phyloP scores from a whole-genome alignment of 1,140 invertebrate species.

The Copidosoma floridanum region DNA sequence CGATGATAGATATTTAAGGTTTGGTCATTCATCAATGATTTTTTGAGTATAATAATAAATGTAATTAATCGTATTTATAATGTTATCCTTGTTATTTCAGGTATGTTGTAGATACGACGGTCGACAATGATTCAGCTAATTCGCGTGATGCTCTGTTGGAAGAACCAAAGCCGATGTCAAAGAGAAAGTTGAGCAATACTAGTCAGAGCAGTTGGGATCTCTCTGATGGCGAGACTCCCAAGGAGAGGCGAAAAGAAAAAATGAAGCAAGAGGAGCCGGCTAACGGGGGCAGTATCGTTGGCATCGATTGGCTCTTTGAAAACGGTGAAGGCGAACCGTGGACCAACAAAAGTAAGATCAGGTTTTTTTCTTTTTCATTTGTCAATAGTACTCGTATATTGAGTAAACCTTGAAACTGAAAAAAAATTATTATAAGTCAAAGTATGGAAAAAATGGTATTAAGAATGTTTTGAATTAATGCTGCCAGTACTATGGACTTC shows the following conservation, averaged over 20 bases:
- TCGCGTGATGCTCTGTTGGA: slow-evolving; percentile 51
- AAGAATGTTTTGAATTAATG: slow-evolving; percentile 39
- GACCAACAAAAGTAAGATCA: slow-evolving; percentile 55
- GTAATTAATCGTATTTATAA: not conserved
- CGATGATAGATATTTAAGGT: slow-evolving; percentile 49
- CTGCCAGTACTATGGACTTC: slow-evolving; percentile 56
- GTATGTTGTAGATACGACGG: slow-evolving; percentile 45
- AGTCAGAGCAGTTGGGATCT: slow-evolving; percentile 53
- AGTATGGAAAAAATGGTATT: not conserved
- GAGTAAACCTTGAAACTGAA: too few relatives aligned
- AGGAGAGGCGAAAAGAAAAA: slow-evolving; percentile 40
- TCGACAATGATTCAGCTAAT: slow-evolving; percentile 49
- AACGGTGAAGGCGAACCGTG: slow-evolving; percentile 48
- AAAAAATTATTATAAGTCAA: too few relatives aligned
- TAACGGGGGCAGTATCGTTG: slow-evolving; percentile 50
- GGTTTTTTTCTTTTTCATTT: too few relatives aligned
- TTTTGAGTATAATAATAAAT: not conserved
- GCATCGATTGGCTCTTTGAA: slow-evolving; percentile 59
- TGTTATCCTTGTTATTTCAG: slow-evolving; percentile 30
- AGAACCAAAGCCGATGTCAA: slow-evolving; percentile 37
- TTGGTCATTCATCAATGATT: too few relatives aligned
- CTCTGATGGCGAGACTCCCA: slow-evolving; percentile 44
- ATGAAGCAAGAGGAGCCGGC: slow-evolving; percentile 47
- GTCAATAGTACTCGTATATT: too few relatives aligned
- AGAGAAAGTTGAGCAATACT: slow-evolving; percentile 49